Conservation (phyloP, 2,888 invertebrate genomes). For the Lithophane semibrunnea region DNA sequence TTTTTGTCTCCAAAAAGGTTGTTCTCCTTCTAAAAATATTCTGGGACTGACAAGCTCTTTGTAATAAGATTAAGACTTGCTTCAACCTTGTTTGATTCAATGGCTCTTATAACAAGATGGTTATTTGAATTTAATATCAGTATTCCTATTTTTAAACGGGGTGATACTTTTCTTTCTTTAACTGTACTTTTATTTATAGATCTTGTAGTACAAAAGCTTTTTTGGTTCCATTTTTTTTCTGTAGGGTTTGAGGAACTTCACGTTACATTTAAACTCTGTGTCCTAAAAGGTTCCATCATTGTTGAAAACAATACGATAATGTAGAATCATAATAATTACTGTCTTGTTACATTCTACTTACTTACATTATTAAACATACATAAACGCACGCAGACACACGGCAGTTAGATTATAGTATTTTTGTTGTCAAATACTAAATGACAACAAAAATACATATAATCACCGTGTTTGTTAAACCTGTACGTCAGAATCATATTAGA, state of each 20-base stretch:
- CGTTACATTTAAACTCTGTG: neutral
- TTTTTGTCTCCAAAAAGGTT: constrained; percentile 4
- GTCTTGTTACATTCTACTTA: neutral
- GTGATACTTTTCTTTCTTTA: neutral
- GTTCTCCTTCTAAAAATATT: constrained; percentile 29
- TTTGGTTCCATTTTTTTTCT: neutral
- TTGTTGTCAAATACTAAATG: neutral
- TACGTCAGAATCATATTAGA: constrained; percentile 3
- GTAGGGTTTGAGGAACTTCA: fast-evolving
- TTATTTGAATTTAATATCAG: constrained; percentile 31
- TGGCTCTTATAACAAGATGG: constrained; percentile 17
- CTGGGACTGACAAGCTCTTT: constrained; percentile 17
- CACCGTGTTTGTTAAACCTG: neutral
- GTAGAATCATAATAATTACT: neutral
- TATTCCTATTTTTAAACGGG: constrained; percentile 23
- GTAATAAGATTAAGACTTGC: constrained; percentile 32
- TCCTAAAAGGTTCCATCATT: neutral
- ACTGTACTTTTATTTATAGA: neutral
- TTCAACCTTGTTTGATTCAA: constrained; percentile 9
- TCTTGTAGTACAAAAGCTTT: neutral
- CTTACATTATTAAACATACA: neutral
- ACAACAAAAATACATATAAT: neutral
- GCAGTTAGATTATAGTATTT: too few relatives aligned
- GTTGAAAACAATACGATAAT: neutral
- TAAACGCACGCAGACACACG: neutral